These are phyloP conservation scores for Dolichomitus sp. DNA, from an alignment of 2,888 invertebrate genomes.

Conservation along the genomic window DNA sequence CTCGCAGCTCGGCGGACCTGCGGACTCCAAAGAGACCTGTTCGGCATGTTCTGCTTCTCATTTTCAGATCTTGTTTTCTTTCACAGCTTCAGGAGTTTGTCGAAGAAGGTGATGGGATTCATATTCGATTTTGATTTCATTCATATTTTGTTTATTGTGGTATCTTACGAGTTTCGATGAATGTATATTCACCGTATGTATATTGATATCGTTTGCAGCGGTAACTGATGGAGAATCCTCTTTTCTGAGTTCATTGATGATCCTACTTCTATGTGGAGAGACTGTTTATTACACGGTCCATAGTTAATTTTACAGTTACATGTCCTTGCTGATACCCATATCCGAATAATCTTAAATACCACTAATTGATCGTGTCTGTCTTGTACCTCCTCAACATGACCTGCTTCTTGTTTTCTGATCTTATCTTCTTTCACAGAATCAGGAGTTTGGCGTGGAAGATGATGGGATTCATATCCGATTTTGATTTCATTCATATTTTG, in stretches of 20 bases:
- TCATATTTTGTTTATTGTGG: constrained; percentile 35
- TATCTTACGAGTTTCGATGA: constrained; percentile 10
- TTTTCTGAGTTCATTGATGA: not conserved
- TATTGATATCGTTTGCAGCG: not conserved
- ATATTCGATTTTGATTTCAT: too few relatives aligned
- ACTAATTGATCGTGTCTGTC: too few relatives aligned
- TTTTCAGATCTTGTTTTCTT: constrained; percentile 6
- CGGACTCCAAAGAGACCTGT: constrained; percentile 29
- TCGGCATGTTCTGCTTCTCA: constrained; percentile 30
- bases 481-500: constrained; percentile 31
- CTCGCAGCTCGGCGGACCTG: constrained; percentile 4
- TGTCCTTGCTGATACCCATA: constrained; percentile 21
- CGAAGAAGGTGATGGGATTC: too few relatives aligned
- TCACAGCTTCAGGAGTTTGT: not conserved
- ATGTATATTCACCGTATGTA: not conserved
- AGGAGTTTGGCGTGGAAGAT: constrained; percentile 17
- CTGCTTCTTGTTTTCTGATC: too few relatives aligned
- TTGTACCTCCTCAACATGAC: too few relatives aligned
- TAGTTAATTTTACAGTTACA: constrained; percentile 40
- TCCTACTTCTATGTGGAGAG: not conserved
- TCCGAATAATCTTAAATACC: too few relatives aligned
- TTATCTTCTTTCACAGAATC: not conserved
- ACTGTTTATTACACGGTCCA: not conserved
- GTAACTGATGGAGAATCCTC: not conserved
- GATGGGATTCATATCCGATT: too few relatives aligned